Evolutionary conservation across 2,113 vertebrate species (phyloP), one percentile per base, ranked within the genome.

Genomic region (Variabilichromis moorii): DNA sequence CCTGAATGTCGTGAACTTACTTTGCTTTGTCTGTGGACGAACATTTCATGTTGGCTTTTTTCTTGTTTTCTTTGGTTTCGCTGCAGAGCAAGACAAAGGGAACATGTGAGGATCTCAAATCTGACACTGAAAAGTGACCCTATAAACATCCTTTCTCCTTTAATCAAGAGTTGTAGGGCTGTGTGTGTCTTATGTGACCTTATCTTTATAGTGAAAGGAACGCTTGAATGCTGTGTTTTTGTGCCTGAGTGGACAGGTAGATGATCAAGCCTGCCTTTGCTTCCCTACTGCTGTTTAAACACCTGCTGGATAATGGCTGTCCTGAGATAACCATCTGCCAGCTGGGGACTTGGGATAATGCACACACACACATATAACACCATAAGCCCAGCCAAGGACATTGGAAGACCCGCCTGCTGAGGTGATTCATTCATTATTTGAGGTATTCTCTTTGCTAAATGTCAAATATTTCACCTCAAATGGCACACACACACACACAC

Each of bases 61-160:
- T 99, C 95, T 97, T 98, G 28, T 96, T 92, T 51, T 97, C 97
- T 94, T 97, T 99, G 88, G 95, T 93, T 80, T 98, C 97, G 83
- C 98, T 99, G 61, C 59, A 92, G 83, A 92, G 86, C 89, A 88
- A 63, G 63, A 81, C 45, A 89, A 26, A 90, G 42, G 80, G 54
- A 86, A 14, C 31, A 19, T 71, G 24, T 50, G 14, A 66, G 12
- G 33, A 85, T 86, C 83, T 3, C 40, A 68, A 68, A 47, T 35
- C 42, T 51, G n/a, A 21, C 59, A 82, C 85, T 24, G 5, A 73
- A 83, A 79, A 80, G 13, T 19, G n/a, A 21, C 53, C 28, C 5
- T 7, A 40, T 81, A 26, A 91, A 80, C 12, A 80, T n/a, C 16
- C 12, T 19, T 84, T 63, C 57, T 14, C n/a, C 47, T 87, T 85